Base-by-base conservation (phyloP, 2,888 invertebrate species). In the Sinhomidia bicolor region DNA sequence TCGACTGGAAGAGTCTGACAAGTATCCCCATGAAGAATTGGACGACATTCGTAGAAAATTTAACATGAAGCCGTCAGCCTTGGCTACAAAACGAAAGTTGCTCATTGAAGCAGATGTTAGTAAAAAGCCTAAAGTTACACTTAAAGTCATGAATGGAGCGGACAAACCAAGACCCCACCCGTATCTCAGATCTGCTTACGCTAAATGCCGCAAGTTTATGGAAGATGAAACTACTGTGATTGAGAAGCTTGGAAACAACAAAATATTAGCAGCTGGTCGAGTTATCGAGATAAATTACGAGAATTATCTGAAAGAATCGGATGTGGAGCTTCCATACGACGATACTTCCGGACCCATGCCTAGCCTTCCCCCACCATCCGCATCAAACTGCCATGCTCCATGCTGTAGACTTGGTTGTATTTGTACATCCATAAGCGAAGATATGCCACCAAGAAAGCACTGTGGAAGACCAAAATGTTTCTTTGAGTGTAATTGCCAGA, bases 381-480 rank as follows among this genome's bases (percentile, higher is more conserved):
- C 74, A 4, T 84, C 82, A 9, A 79, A 86, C 23, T 91, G 91
- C 79, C 88, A 89, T 36, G 85, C 89, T 5, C 89, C 90, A 0
- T 88, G 88, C 23, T 92, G 92, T 60, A 36, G 85, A n/a, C 62
- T 91, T 6, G 92, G 92, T 1, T 92, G 92, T 68, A 89, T 91
- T 20, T 91, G 91, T 62, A 81, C 85, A 9, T 90, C 90, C 0
- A 89, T 90, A 6, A 87, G 81, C 41, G 86, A 83, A 68, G 89
- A 89, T 14, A 83, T 89, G 62, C 84, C 89, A 17, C 87, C 89
- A 0, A 62, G 90, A 6, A 78, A 76, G 12, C 91, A 91, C 51
- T 92, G 92, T 82, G 91, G 90, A 5, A 90, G 91, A 65, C 88
- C 90, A 3, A 90, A 84, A 29, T 92, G 92, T 60, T 90, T 92